A percentile compares a stretch with the other conserved stretches of the same genome.
Evolutionary conservation across 1,140 invertebrate genomes (phyloP).

Genomic region (Drosophila saltans): DNA sequence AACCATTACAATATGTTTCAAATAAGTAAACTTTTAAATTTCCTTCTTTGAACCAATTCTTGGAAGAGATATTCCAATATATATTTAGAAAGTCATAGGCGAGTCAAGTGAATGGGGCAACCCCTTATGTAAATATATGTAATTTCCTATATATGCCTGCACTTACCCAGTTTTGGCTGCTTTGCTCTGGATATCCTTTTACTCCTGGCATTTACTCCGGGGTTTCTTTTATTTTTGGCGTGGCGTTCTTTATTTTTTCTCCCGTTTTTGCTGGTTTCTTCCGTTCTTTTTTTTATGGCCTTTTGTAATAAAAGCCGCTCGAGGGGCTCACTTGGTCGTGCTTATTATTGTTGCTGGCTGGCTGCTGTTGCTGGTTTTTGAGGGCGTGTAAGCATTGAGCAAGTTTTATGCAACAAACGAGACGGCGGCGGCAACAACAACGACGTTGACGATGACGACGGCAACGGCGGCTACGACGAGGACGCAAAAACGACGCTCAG

Average conservation of each 20-base stretch:
- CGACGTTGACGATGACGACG: conserved; percentile 30
- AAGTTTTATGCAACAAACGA: conserved; percentile 79
- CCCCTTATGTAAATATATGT: conserved; percentile 32
- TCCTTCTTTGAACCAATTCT: background rate
- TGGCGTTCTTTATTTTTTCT: conserved; percentile 1
- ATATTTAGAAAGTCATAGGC: background rate
- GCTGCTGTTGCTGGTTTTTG: conserved; percentile 31
- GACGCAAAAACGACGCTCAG: conserved; percentile 7
- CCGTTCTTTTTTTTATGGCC: conserved; percentile 58
- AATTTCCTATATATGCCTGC: conserved; percentile 40
- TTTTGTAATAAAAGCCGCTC: conserved; percentile 76
- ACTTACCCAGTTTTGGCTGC: conserved; percentile 50
- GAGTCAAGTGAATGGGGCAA: background rate
- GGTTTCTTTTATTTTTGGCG: conserved; percentile 43
- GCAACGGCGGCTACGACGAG: background rate
- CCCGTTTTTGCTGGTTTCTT: background rate
- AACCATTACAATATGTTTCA: background rate
- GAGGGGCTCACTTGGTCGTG: conserved; percentile 53
- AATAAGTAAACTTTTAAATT: conserved; percentile 1
- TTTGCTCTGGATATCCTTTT: conserved; percentile 55
- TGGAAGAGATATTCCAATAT: background rate
- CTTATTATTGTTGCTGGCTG: conserved; percentile 32
- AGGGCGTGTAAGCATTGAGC: conserved; percentile 75
- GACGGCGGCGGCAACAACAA: conserved; percentile 60
- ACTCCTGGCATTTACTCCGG: conserved; percentile 46